phyloP scores from a whole-genome alignment of 2,888 invertebrate genomes.

The Rotaria macrura region DNA sequence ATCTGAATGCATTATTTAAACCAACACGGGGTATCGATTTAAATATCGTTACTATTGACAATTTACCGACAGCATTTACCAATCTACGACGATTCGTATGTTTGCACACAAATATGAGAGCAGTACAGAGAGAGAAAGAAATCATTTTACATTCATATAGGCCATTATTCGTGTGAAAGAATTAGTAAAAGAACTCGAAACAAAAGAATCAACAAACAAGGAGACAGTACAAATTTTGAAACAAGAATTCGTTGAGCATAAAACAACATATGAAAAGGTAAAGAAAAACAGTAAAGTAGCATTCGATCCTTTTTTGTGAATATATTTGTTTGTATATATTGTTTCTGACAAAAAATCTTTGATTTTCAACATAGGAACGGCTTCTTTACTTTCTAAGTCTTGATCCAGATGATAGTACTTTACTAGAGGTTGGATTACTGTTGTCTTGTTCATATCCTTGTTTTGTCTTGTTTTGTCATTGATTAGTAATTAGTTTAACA shows the following conservation, averaged over 20 bases:
- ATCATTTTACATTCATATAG: not conserved
- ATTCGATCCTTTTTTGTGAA: no score
- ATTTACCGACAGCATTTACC: constrained; percentile 1
- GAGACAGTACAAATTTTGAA: not conserved
- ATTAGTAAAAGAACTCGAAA: constrained; percentile 7
- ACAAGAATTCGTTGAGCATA: constrained; percentile 19
- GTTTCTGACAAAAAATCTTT: not conserved
- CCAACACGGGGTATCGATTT: not conserved
- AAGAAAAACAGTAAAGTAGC: no score
- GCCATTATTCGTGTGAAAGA: not conserved
- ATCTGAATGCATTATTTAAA: not conserved
- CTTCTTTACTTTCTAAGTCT: not conserved
- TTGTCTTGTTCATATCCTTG: not conserved
- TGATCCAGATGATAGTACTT: not conserved
- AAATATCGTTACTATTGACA: not conserved
- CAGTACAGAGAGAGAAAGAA: not conserved
- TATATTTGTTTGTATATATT: not conserved
- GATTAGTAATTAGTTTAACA: no score
- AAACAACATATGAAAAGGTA: constrained; percentile 5
- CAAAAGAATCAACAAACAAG: not conserved
- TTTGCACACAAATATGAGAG: not conserved
- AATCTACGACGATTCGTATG: not conserved
- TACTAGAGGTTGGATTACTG: not conserved
- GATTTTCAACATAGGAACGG: not conserved
- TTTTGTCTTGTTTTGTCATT: not conserved